Conservation (phyloP, 2,113 vertebrate species). For the Connochaetes taurinus region DNA sequence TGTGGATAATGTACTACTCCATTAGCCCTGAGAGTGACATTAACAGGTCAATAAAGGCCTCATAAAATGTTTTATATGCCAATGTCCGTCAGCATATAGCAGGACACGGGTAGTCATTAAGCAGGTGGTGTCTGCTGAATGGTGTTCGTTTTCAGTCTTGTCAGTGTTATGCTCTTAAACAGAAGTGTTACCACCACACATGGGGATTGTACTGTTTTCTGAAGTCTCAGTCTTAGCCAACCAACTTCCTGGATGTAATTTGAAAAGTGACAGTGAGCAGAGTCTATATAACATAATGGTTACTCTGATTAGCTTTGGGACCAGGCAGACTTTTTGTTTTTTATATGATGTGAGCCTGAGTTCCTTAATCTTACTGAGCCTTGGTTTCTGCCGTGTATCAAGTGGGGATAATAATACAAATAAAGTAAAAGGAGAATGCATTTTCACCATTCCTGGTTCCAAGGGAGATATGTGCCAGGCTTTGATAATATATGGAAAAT, state of each 20-base stretch:
- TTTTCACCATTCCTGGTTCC: background rate
- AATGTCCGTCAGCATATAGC: background rate
- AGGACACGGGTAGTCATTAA: constrained; percentile 2
- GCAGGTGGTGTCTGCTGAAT: background rate
- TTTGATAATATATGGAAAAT: background rate
- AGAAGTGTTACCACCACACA: background rate
- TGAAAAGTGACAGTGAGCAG: background rate
- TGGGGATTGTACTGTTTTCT: background rate
- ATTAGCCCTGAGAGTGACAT: constrained; percentile 65
- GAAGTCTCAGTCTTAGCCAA: background rate
- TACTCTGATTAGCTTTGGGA: background rate
- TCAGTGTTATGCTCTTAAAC: background rate
- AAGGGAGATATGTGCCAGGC: background rate
- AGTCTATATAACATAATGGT: background rate
- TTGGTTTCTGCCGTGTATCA: background rate
- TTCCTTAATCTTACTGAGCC: background rate
- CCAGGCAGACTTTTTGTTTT: background rate
- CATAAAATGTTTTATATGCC: constrained; percentile 54
- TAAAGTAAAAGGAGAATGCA: background rate
- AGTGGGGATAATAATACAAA: background rate
- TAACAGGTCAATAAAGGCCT: constrained; percentile 76
- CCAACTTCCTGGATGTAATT: background rate
- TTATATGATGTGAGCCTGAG: background rate
- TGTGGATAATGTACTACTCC: constrained; percentile 46
- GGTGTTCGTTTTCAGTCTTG: background rate